Conservation (phyloP, 2,797 vertebrate species). For the Pelobates cultripes region DNA sequence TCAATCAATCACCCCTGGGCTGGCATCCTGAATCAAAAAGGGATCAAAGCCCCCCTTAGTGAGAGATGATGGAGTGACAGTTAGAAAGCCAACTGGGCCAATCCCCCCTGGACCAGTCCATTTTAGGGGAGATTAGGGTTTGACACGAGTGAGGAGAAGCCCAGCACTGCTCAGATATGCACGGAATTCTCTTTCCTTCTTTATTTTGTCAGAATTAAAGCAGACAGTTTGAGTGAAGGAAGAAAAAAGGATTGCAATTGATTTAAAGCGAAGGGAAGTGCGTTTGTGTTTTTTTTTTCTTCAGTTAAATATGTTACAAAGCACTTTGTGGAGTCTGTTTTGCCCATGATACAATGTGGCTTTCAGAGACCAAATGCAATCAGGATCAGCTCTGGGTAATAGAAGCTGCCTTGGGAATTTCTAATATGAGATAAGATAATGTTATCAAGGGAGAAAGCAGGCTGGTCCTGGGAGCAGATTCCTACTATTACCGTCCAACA, state of each 20-base stretch:
- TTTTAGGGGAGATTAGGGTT: conserved; percentile 70
- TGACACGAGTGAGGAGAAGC: conserved; percentile 69
- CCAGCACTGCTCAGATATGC: conserved; percentile 66
- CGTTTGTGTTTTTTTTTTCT: fast-evolving
- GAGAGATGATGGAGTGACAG: conserved; percentile 72
- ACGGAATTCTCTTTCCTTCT: conserved; percentile 60
- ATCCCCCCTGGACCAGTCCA: conserved; percentile 70
- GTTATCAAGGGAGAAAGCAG: conserved; percentile 39
- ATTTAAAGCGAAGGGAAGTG: conserved; percentile 56
- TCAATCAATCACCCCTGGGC: conserved; percentile 67
- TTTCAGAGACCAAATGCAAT: conserved; percentile 55
- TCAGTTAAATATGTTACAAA: conserved; percentile 30
- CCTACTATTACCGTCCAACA: background rate
- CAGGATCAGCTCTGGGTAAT: conserved; percentile 50
- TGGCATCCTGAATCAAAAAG: conserved; percentile 69
- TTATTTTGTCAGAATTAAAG: conserved; percentile 63
- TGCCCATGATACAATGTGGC: conserved; percentile 48
- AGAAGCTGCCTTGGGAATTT: conserved; percentile 50
- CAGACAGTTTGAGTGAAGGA: conserved; percentile 41
- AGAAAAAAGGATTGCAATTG: conserved; percentile 55
- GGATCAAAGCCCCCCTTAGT: conserved; percentile 70
- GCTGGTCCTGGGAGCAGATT: conserved; percentile 24
- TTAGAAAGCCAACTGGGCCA: conserved; percentile 69
- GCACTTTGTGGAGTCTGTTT: conserved; percentile 15
- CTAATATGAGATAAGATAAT: conserved; percentile 55